Evolutionary conservation across 1,140 invertebrate species (phyloP), one percentile per base, ranked within the genome.

Genomic region (Solenopsis fugax): DNA sequence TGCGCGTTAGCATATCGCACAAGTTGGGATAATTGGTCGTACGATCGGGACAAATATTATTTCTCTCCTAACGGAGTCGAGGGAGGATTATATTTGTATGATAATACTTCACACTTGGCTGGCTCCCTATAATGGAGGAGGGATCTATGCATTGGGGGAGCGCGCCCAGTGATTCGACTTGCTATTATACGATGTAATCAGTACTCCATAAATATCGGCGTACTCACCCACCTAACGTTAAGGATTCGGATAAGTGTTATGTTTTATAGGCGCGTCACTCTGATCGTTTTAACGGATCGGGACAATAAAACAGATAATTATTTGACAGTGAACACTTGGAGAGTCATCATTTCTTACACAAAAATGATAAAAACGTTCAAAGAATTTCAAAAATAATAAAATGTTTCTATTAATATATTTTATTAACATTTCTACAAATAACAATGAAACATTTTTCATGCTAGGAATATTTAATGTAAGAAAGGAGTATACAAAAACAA

Each of bases 1-100:
- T 52, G 69, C 60, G 24, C 34, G 67, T 86, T 87, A 85, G 88
- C 89, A 87, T 87, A 91, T 90, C 89, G 87, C 69, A 69, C 84
- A 87, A 91, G 90, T 91, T 81, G 81, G 69, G 87, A 91, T 91
- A 91, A 91, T 91, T 91, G 90, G 89, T 91, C 84, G 90, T 85
- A 89, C 76, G 85, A 89, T 87, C 84, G 62, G 87, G 54, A 87
- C 89, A 91, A 91, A 91, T 91, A 91, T 91, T 91, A 91, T 91
- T 91, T 87, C 69, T 77, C 69, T 77, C 54, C 21, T 48, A 77
- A 62, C 72, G 80, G 75, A 69, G 87, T 72, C 58, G 54, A 78
- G 85, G 87, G 69, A 73, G 80, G 85, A 91, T 91, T 91, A 91
- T 91, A 91, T 91, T 91, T 91, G 90, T 91, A 90, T 91, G 90